phyloP scores from a whole-genome alignment of 2,888 invertebrate species.

The Nomada fabriciana region DNA sequence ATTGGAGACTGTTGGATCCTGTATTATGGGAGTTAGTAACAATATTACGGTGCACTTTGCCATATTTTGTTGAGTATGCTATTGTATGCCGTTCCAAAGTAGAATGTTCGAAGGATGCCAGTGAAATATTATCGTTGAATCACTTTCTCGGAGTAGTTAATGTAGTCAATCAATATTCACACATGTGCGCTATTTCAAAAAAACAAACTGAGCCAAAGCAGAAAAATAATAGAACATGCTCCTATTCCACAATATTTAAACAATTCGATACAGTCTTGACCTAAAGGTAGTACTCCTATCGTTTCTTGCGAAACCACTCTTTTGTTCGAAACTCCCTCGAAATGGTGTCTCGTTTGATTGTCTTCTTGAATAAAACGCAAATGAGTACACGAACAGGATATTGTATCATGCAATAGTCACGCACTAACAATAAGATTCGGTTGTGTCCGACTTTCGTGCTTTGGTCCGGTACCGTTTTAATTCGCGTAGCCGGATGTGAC shows the following conservation, averaged over 20 bases:
- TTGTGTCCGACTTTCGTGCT: constrained; percentile 50
- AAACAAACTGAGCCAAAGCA: too few species aligned
- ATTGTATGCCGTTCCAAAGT: too few species aligned
- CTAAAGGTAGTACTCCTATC: not conserved
- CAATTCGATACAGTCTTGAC: not conserved
- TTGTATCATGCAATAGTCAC: constrained; percentile 22
- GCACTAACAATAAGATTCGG: constrained; percentile 46
- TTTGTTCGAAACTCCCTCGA: not conserved
- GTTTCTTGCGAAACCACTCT: constrained; percentile 7
- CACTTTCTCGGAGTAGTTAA: not conserved
- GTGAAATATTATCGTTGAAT: not conserved
- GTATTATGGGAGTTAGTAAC: too few species aligned
- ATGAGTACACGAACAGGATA: constrained; percentile 15
- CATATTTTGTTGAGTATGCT: too few species aligned
- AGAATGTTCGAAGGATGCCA: too few species aligned
- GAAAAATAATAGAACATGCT: not conserved
- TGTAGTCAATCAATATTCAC: not conserved
- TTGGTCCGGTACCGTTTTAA: constrained; percentile 58
- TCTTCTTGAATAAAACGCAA: constrained; percentile 36
- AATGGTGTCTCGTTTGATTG: constrained; percentile 19
- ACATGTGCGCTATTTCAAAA: not conserved
- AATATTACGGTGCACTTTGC: too few species aligned
- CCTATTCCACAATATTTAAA: not conserved
- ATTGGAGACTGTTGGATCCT: too few species aligned
- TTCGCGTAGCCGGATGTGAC: constrained; percentile 58